Evolutionary conservation across 2,888 invertebrate species (phyloP), one percentile per base, ranked within the genome.

Genomic region (Xestia rhomboidea): DNA sequence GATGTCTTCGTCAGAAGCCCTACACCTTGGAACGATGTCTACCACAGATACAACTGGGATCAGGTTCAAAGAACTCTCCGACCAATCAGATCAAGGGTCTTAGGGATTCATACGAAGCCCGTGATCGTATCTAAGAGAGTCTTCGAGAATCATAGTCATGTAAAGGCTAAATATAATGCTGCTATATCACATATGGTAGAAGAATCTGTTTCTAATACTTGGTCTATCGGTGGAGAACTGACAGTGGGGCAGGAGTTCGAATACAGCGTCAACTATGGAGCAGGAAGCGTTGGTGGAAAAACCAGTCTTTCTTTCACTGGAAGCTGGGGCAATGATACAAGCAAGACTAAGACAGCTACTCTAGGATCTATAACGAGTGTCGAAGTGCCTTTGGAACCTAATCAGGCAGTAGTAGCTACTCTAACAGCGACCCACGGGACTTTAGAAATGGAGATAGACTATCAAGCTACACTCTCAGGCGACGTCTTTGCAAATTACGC

Each of bases 21-120:
- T 0, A 93, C 93, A 0, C 92, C 92, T 0, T 93, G 91, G 91
- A 88, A 89, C 0, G 93, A 93, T 62, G 76, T 93, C 0, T 92
- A 90, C 83, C 68, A 81, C n/a, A 88, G 84, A 0, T 88, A 87
- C 68, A 81, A 83, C 27, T 92, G 92, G 92, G 41, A 84, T 2
- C 88, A 91, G 38, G 90, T 92, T 0, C 76, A 70, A 21, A 88
- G 90, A 51, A 88, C 86, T 0, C 71, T 93, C 0, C 70, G 62
- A 11, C 91, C 91, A 0, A 83, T 77, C 7, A 76, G 78, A 30
- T 86, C 88, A 0, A 77, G 77, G 2, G 73, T 91, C n/a, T 38
- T 92, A 11, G 81, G 83, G 2, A 73, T 88, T 8, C 79, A 79
- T 0, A 70, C 82, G 0, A 74, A 90, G 54, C 86, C 89, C 7